Evolutionary conservation across 2,888 invertebrate species (phyloP).

Genomic region (Pteria penguin): DNA sequence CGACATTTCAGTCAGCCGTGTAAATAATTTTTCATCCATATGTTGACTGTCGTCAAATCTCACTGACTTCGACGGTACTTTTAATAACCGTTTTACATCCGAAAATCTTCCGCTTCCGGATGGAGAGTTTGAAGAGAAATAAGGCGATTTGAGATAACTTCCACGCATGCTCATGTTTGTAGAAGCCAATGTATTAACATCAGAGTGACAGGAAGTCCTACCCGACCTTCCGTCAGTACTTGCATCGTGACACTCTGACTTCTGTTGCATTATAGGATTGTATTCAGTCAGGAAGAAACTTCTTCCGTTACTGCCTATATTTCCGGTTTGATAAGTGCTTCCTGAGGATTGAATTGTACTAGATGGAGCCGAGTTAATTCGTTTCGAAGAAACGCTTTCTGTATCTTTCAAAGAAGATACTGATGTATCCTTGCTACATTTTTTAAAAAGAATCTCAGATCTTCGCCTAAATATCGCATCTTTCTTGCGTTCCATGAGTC

Average conservation of each 20-base stretch:
- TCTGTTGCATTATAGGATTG: background rate
- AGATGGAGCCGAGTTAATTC: slow-evolving; percentile 41
- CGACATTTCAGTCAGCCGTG: background rate
- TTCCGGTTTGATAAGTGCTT: background rate
- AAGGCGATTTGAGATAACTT: slow-evolving; percentile 15
- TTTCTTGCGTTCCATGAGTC: slow-evolving; percentile 60
- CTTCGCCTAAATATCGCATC: slow-evolving; percentile 41
- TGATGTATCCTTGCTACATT: slow-evolving; percentile 9
- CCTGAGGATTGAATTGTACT: slow-evolving; percentile 38
- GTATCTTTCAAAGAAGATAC: slow-evolving; percentile 32
- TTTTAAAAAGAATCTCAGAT: slow-evolving; percentile 46
- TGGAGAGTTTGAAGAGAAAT: background rate
- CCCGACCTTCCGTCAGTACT: background rate
- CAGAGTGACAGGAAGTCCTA: background rate
- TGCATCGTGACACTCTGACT: background rate
- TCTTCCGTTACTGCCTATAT: background rate
- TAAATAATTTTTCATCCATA: background rate
- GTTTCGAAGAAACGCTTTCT: slow-evolving; percentile 15
- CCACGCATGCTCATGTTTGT: background rate
- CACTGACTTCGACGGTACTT: slow-evolving; percentile 47
- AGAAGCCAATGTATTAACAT: slow-evolving; percentile 1
- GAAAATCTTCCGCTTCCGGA: background rate
- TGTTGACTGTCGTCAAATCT: slow-evolving; percentile 40
- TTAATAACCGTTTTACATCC: slow-evolving; percentile 17
- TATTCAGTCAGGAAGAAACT: slow-evolving; percentile 16